Base-by-base conservation (phyloP, 2,888 invertebrate species). In the Mechanitis messenoides region DNA sequence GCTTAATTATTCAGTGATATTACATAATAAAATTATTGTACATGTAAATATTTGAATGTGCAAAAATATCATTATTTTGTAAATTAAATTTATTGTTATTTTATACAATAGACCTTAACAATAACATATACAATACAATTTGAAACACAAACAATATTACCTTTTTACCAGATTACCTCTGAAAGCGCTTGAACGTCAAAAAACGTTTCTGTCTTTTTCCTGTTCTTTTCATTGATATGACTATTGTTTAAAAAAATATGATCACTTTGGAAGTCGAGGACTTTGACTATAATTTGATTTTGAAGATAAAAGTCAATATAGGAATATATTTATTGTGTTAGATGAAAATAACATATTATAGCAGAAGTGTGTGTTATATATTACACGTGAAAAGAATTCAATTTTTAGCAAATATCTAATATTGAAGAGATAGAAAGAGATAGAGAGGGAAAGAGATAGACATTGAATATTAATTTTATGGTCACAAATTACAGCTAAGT, bases 271-370 rank as follows among this genome's bases (percentile, higher is more conserved):
- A 42, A 42, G 50, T 31, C 11, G 50, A 50, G 31, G 50, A 50
- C 50, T 50, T 31, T 50, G 28, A 50, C 31, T 11, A 50, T 50
- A 31, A 50, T 50, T 50, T 50, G 50, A 50, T 50, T 50, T 50
- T 28, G 31, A 11, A 31, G 31, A 11, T 50, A 31, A 50, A 50
- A 50, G 7, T 11, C n/a, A 50, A 50, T 50, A 28, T 31, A 9
- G 6, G 6, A 7, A 31, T 28, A 11, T 31, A 31, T 50, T 28
- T 50, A 11, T 50, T 20, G 20, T 20, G 20, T 20, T 20, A 20
- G 6, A 42, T 42, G 9, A 42, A 42, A 42, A 9, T 9, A 11
- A 20, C 20, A 42, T 9, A 42, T 42, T 9, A 42, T 9, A 42
- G 9, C 42, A 28, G 31, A 7, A 4, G 9, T 3, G 28, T 31